Evolutionary conservation across 2,113 vertebrate species (phyloP).

Genomic region (Xerus inauris): DNA sequence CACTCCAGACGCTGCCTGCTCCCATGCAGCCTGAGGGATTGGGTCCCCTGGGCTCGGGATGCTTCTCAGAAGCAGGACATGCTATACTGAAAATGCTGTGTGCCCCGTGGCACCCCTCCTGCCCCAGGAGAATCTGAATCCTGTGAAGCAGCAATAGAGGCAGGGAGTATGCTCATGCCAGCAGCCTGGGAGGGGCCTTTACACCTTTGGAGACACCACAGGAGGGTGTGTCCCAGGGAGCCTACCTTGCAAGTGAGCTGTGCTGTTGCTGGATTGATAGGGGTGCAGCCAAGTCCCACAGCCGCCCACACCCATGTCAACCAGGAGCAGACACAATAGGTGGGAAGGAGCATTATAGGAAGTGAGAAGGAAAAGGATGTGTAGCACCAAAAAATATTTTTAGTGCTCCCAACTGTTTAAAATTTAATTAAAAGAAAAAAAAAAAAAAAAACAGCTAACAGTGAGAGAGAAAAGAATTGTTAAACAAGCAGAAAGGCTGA

Average conservation of each 20-base stretch:
- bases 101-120: neutral
- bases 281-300: neutral
- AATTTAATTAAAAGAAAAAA: neutral
- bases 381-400: neutral
- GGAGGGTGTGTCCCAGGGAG: neutral
- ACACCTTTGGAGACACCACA: neutral
- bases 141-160: neutral
- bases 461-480: neutral
- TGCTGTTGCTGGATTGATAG: neutral
- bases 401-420: neutral
- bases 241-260: neutral
- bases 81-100: neutral
- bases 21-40: neutral
- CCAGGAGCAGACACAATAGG: neutral
- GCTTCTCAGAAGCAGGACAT: neutral
- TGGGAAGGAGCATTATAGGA: neutral
- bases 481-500: neutral
- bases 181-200: too few relatives aligned
- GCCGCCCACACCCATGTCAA: neutral
- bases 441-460: neutral
- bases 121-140: neutral
- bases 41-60: rapidly evolving
- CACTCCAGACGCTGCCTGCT: neutral
- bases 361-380: neutral
- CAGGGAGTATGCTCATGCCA: neutral